Base-by-base conservation (phyloP, 2,113 vertebrate genomes). In the Eublepharis macularius region DNA sequence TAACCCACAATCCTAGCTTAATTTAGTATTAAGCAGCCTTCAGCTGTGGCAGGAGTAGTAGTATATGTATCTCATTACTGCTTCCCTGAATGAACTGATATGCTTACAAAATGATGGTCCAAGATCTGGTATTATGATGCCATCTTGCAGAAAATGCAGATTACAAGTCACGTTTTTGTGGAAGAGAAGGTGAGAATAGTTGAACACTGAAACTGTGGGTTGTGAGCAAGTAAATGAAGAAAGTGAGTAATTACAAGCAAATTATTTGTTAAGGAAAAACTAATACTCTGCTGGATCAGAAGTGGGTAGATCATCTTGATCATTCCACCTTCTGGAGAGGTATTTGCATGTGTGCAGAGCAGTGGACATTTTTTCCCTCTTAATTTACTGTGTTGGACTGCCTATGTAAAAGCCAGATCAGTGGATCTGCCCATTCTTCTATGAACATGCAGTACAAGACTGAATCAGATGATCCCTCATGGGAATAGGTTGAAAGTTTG, bases 1-100 rank as follows among this genome's bases (percentile, higher is more conserved):
- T 51, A 70, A 69, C 80, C 66, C 70, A 70, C 49, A 81, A 81
- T 51, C 65, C 65, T 69, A 81, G 43, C 70, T 81, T 36, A 49
- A 24, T 39, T 81, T 81, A 5, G 21, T 34, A 81, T 70, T 39
- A 51, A 81, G n/a, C 12, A 36, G 66, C n/a, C 51, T 81, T 70
- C 51, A 81, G 24, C n/a, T 51, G 21, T 19, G 19, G 4, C 80
- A 81, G 79, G 49, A n/a, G n/a, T n/a, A 47, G 29, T 5, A 10
- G 43, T 12, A 49, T 24, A 4, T 81, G 65, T 49, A 32, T 39
- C 16, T 83, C 72, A 0, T 60, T 10, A 29, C n/a, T 39, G 17
- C 6, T 54, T 72, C 47, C n/a, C 41, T 60, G 16, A 26, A 26
- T 8, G 49, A 70, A 78, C 68, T 54, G 19, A 39, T 43, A 6